These are phyloP conservation scores for Cheirogaleus medius DNA, from an alignment of 2,113 vertebrate genomes.

Conservation along the genomic window DNA sequence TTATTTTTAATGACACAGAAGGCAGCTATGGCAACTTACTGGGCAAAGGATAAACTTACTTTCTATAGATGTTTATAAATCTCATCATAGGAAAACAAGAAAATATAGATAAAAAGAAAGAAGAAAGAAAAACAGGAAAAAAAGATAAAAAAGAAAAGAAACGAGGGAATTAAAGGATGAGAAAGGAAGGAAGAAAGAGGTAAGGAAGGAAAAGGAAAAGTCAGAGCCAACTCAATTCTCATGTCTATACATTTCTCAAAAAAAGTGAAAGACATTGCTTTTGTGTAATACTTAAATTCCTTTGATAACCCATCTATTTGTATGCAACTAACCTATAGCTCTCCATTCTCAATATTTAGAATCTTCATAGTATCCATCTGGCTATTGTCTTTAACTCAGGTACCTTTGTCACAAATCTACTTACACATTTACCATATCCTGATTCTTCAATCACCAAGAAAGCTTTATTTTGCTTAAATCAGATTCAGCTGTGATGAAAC, in stretches of 20 bases:
- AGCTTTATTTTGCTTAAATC: background rate
- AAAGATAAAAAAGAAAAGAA: background rate
- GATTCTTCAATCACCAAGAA: background rate
- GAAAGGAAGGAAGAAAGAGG: too few species aligned
- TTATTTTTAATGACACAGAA: background rate
- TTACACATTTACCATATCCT: background rate
- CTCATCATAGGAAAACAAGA: background rate
- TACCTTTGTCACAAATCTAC: background rate
- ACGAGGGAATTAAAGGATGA: background rate
- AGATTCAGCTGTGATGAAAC: conserved; percentile 26
- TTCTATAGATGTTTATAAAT: background rate
- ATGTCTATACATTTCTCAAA: background rate
- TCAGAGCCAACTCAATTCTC: background rate
- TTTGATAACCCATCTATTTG: background rate
- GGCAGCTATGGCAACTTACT: background rate
- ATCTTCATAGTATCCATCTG: background rate
- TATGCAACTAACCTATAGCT: background rate
- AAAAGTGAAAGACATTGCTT: background rate
- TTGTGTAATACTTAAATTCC: background rate
- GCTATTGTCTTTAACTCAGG: background rate
- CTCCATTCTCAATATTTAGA: background rate
- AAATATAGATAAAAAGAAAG: background rate
- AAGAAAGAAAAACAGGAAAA: background rate
- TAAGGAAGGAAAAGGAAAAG: background rate
- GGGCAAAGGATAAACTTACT: background rate